These are phyloP conservation scores for Toxotes jaculatrix DNA, from an alignment of 2,113 vertebrate species.

Conservation along the genomic window DNA sequence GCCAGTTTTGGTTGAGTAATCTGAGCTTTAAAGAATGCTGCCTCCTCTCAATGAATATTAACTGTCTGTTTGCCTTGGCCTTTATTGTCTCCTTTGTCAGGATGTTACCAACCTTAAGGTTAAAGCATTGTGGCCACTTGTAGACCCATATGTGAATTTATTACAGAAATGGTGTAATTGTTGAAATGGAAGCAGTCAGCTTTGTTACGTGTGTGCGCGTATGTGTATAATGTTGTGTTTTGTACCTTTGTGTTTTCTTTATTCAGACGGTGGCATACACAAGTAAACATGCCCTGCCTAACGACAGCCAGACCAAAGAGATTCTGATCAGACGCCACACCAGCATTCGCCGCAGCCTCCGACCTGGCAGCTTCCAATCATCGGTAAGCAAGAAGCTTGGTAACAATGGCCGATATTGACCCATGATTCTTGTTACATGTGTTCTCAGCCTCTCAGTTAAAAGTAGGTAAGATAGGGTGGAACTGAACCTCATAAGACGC, in stretches of 20 bases:
- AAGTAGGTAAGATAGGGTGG: background rate
- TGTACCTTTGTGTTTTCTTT: background rate
- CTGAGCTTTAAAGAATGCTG: constrained; percentile 38
- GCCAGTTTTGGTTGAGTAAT: constrained; percentile 62
- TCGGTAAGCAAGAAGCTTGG: constrained; percentile 75
- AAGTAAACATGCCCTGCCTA: constrained; percentile 89
- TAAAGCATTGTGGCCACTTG: background rate
- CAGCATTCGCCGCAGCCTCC: constrained; percentile 90
- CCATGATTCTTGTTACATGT: too few species aligned
- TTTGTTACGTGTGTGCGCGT: background rate
- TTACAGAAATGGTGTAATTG: background rate
- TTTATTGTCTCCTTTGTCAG: background rate
- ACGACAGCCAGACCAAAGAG: constrained; percentile 89
- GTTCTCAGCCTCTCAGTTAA: background rate
- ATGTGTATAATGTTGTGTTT: background rate
- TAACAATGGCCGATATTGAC: background rate
- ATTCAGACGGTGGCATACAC: constrained; percentile 92
- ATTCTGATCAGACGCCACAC: constrained; percentile 93
- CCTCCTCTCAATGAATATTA: constrained; percentile 22
- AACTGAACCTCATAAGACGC: background rate
- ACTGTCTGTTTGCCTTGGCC: background rate
- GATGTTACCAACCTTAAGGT: background rate
- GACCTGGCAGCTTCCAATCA: constrained; percentile 86
- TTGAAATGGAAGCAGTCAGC: background rate
- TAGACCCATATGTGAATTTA: background rate